Base-by-base conservation (phyloP, 1,140 invertebrate genomes). In the Melanaphis sacchari region DNA sequence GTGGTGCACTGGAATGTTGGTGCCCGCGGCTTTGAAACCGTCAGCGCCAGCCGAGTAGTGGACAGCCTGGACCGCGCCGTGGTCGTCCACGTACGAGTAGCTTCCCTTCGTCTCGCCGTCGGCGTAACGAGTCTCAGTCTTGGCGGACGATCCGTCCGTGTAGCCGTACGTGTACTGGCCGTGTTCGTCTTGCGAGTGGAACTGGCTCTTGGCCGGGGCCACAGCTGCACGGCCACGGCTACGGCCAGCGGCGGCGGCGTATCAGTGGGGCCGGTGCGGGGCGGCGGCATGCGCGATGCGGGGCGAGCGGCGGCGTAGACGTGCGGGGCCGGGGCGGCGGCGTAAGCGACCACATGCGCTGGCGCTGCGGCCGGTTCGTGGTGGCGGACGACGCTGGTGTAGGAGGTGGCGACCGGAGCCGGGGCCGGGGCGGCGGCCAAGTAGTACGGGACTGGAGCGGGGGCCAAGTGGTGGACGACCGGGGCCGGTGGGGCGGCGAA, bases 151-250 rank as follows among this genome's bases (percentile, higher is more conserved):
- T 91, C 96, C 96, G 93, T 96, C 97, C 4, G 96, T 95, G 94
- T 97, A 97, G 46, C 96, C 97, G 94, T 97, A 97, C 93, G 95
- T 95, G 94, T 96, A 96, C 94, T 96, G 96, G 4, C 97, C 97
- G 52, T 96, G 95, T 5, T 96, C 96, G 94, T 97, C 96, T 95
- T 97, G 96, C 66, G 96, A 95, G 94, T 97, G 96, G 94, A 95
- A 95, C 90, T 96, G 95, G 49, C 95, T 94, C 26, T 95, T 94
- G 52, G 95, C 81, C 6, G 91, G 52, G 2, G n/a, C 40, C 1
- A 76, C 24, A 2, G 40, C 52, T 41, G n/a, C n/a, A 49, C 52
- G 11, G 36, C 0, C 31, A 59, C n/a, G 11, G 54, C 52, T 41
- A 49, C 52, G 11, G 36, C 0, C 31, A 59, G 41, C n/a, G 11